phyloP scores from a whole-genome alignment of 2,113 vertebrate genomes.

The Panthera leo region DNA sequence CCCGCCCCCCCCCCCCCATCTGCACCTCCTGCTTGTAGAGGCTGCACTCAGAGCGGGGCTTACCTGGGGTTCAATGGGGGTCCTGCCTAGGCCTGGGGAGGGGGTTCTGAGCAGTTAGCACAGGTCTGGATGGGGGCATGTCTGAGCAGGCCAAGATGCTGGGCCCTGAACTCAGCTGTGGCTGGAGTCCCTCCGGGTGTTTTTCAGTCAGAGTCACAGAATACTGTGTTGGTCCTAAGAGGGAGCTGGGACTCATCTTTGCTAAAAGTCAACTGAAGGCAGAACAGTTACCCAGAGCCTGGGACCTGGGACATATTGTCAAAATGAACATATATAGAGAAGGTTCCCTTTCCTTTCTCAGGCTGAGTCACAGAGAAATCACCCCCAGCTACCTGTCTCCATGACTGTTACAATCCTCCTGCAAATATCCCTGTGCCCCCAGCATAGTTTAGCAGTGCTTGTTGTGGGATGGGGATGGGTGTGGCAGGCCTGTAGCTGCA shows the following conservation, averaged over 20 bases:
- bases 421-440: not conserved
- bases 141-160: not conserved
- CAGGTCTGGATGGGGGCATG: not conserved
- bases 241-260: not conserved
- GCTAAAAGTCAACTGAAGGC: not conserved
- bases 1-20: no score
- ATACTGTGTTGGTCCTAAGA: not conserved
- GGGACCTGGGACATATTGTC: not conserved
- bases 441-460: not conserved
- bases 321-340: not conserved
- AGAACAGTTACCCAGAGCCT: not conserved
- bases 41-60: no score
- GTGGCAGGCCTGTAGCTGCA: not conserved
- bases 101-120: not conserved
- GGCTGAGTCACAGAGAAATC: not conserved
- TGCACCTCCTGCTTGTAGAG: no score
- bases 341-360: not conserved
- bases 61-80: not conserved
- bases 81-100: not conserved
- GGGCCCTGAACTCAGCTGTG: not conserved
- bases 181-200: not conserved
- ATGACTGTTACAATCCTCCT: not conserved
- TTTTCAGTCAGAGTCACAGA: not conserved
- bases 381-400: not conserved
- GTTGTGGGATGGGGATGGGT: not conserved